Conservation (phyloP, 2,113 vertebrate species). For the Astatoreochromis straeleni region DNA sequence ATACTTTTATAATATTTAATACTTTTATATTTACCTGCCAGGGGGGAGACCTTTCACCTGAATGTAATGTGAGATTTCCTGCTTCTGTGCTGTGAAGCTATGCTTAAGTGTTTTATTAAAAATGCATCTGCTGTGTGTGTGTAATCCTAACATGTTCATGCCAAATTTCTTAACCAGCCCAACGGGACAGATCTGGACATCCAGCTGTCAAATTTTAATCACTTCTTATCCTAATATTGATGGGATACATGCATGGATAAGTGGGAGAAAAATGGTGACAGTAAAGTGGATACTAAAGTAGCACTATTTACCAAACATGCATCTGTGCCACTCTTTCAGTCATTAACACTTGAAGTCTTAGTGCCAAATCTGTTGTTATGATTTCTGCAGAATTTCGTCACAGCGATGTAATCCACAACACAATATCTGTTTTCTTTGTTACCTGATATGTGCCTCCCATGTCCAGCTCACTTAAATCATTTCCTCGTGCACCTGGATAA, state of each 20-base stretch:
- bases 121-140: not conserved
- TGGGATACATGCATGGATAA: not conserved
- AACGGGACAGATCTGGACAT: not conserved
- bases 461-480: not conserved
- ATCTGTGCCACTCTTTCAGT: not conserved
- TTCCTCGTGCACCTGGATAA: not conserved
- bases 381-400: not conserved
- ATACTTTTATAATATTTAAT: constrained; percentile 17
- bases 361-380: not conserved
- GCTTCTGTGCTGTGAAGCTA: not conserved
- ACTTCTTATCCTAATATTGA: not conserved
- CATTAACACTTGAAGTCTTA: not conserved
- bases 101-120: not conserved
- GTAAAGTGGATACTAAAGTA: not conserved
- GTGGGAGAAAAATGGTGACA: not conserved
- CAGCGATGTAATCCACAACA: not conserved
- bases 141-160: not conserved
- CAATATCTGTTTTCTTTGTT: not conserved
- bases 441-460: not conserved
- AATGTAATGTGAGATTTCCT: not conserved
- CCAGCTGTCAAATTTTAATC: not conserved
- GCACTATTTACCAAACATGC: not conserved
- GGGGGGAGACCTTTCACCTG: not conserved
- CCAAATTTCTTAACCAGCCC: not conserved
- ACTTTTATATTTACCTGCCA: not conserved